A percentile compares a stretch with the other conserved stretches of the same genome.
These are phyloP conservation scores for Coryphaenoides rupestris DNA, from an alignment of 2,113 vertebrate genomes.

Conservation along the genomic window DNA sequence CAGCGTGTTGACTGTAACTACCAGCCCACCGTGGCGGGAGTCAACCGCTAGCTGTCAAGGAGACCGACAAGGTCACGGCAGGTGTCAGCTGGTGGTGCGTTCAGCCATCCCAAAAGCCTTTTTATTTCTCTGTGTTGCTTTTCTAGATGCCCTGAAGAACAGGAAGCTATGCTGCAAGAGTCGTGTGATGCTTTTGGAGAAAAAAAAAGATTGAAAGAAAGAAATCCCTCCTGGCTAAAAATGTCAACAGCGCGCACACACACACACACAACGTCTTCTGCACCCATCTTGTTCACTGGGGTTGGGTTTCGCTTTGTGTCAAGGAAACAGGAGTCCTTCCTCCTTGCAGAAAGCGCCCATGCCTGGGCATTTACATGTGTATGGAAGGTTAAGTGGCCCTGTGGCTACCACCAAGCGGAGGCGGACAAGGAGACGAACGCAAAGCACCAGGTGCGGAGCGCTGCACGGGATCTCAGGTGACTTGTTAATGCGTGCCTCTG, in stretches of 20 bases:
- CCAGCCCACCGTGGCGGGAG: too few species aligned
- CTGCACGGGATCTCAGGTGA: conserved; percentile 33
- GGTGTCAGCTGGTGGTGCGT: too few species aligned
- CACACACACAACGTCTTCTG: conserved; percentile 23
- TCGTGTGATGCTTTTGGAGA: not conserved
- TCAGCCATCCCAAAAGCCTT: too few species aligned
- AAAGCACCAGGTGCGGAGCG: conserved; percentile 33
- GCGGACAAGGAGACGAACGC: not conserved
- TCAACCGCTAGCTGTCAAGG: too few species aligned
- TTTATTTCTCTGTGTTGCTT: too few species aligned
- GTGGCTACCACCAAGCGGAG: conserved; percentile 17
- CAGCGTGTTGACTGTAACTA: too few species aligned
- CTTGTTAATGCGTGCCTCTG: conserved; percentile 10
- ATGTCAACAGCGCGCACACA: too few species aligned
- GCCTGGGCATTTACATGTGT: conserved; percentile 37
- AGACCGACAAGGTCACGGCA: too few species aligned
- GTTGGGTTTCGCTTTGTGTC: conserved; percentile 32
- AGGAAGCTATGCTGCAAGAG: conserved; percentile 26
- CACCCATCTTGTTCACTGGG: not conserved
- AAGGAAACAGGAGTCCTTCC: conserved; percentile 26
- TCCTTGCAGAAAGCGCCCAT: conserved; percentile 17
- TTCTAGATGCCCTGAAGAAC: conserved; percentile 23
- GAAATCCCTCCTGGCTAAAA: conserved; percentile 1
- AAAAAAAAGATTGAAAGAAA: too few species aligned
- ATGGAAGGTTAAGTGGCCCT: conserved; percentile 34